Evolutionary conservation across 2,113 vertebrate genomes (phyloP), one percentile per base, ranked within the genome.

Genomic region (Nesoenas mayeri): DNA sequence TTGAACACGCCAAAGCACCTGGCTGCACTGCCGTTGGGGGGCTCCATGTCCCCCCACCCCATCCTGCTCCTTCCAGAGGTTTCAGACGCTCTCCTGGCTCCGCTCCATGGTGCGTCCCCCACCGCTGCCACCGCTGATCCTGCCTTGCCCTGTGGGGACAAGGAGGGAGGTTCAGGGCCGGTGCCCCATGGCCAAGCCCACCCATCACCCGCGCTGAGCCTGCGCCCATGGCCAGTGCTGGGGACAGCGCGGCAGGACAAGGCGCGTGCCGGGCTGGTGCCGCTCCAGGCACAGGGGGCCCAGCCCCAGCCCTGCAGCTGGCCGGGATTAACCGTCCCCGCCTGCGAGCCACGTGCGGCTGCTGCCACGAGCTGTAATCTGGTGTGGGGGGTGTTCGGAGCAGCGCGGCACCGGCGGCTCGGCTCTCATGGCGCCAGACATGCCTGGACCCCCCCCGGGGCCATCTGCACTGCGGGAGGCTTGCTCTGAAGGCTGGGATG

Each of bases 1-100:
- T 97, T 97, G 79, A 77, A 91, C 1, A 79, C 89, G 14, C 98
- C 95, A 1, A 98, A 98, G 36, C 98, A 98, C 2, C 28, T 81
- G 24, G 92, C 95, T 0, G 10, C 42, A 8, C 42, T 97, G 71
- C 60, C 2, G 4, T 97, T 96, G n/a, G 9, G 67, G 28, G 54
- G 5, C 11, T 83, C 91, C 92, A 81, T 94, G 5, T 28, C 25
- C 31, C 28, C 28, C 12, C 47, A 51, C 7, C 15, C 60, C 50
- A 10, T 32, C 11, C 51, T 2, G 5, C n/a, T 79, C 74, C 70
- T 64, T 18, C 29, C 3, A 2, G 69, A 0, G 1, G 44, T 69
- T 66, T 95, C 94, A 95, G 71, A 77, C 60, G 0, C 32, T 11
- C 21, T 73, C 60, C 82, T 10, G 64, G 47, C 66, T 66, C 11